A percentile compares a stretch with the other conserved stretches of the same genome.
Evolutionary conservation across 1,140 invertebrate species (phyloP).

Genomic region (Papilio aristodemus): DNA sequence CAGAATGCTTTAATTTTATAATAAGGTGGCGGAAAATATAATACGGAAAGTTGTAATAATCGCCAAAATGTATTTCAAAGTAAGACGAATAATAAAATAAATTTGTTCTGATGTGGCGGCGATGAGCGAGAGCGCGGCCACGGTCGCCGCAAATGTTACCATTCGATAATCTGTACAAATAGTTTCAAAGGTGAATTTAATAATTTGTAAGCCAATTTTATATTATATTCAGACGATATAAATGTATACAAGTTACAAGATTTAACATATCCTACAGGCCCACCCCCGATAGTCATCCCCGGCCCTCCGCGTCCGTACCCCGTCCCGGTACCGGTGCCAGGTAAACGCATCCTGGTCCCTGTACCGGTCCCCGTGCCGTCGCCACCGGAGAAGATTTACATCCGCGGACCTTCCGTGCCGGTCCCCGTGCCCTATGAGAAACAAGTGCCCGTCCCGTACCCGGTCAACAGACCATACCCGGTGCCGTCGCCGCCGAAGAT

Average conservation of each 20-base stretch:
- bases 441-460: conserved; percentile 47
- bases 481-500: conserved; percentile 53
- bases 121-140: neutral
- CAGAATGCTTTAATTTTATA: neutral
- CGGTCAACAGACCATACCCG: conserved; percentile 52
- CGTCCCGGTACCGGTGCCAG: conserved; percentile 61
- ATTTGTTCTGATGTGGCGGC: neutral
- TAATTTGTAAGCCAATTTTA: neutral
- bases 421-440: conserved; percentile 48
- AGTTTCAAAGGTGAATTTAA: neutral
- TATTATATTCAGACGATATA: conserved; percentile 1
- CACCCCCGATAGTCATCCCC: conserved; percentile 57
- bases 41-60: conserved; percentile 1
- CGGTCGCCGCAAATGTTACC: neutral
- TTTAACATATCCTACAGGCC: conserved; percentile 42
- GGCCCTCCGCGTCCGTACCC: conserved; percentile 62
- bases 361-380: conserved; percentile 64
- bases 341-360: conserved; percentile 53
- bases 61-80: conserved; percentile 4
- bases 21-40: neutral
- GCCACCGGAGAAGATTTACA: conserved; percentile 58
- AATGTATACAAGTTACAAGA: neutral
- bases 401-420: conserved; percentile 54
- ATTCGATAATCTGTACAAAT: neutral
- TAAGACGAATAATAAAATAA: conserved; percentile 14